Evolutionary conservation across 92 coral and sea anemone species (phyloP), one percentile per base, ranked within the genome.

Genomic region (Epizoanthus ramosus): DNA sequence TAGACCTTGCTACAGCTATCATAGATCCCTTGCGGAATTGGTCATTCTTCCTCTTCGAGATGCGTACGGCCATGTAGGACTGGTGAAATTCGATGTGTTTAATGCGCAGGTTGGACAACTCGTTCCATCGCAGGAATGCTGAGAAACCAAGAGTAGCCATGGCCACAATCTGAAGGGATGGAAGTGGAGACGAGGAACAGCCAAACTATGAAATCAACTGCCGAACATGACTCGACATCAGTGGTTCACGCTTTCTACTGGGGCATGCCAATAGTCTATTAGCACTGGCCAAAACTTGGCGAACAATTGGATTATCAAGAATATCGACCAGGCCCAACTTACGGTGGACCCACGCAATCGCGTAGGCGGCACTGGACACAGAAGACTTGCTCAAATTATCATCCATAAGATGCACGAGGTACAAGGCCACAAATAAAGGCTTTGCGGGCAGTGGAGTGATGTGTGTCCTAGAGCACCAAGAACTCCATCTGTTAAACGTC

Each of bases 81-180:
- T 31, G 63, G 67, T 79, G 53, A 69, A 83, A 74, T 53, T 3
- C 47, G 39, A 58, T 64, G 35, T 83, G 56, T 50, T 79, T 39
- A 19, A 70, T 73, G 24, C 76, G 58, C 2, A 87, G 53, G 60
- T 80, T 70, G 21, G 50, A 73, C 53, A 84, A 82, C 57, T 88
- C 85, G 67, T 80, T 84, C 83, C 92, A 84, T 10, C 85, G 64
- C 19, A 88, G 85, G 73, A 88, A 79, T 23, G 88, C 88, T 59
- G 84, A 71, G 69, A 88, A 88, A 21, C 91, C 85, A 59, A 83
- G 56, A n/a, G 84, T 72, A 71, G 76, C 35, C 65, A 88, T 57
- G 37, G 84, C 41, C 61, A 63, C 83, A 47, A 73, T 83, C 76
- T 84, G 85, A 81, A 88, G 28, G 18, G 69, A 67, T 65, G 88